Conservation (phyloP, 2,113 vertebrate species). For the Anas platyrhynchos region DNA sequence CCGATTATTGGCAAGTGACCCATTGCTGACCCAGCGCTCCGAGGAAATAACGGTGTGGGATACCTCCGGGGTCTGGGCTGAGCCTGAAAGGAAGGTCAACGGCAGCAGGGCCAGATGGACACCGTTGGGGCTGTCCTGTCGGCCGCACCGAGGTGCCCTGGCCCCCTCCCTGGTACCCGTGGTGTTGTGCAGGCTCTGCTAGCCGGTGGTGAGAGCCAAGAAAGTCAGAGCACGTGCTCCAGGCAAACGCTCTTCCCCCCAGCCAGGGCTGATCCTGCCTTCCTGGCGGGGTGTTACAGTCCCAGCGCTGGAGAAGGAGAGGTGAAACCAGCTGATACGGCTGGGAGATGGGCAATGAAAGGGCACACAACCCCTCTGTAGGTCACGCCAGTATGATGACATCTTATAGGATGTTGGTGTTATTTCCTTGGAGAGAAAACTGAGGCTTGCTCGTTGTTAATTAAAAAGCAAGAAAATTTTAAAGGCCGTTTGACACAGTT, state of each 20-base stretch:
- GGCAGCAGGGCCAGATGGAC: neutral
- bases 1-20: conserved; percentile 59
- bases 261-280: neutral
- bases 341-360: neutral
- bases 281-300: neutral
- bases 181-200: neutral
- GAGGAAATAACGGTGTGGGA: neutral
- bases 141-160: neutral
- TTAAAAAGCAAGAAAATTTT: conserved; percentile 6
- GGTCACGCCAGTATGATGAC: neutral
- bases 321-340: neutral
- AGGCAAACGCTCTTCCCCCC: neutral
- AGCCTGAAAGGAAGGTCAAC: neutral
- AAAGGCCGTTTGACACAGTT: neutral
- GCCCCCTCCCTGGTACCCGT: neutral
- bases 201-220: neutral
- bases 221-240: neutral
- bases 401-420: neutral
- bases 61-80: neutral
- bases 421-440: neutral
- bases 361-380: neutral
- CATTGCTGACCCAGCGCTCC: conserved; percentile 51
- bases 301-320: neutral
- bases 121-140: neutral
- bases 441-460: neutral